Percentiles rank a stretch among this genome's conserved stretches.
Conservation (phyloP, 2,797 vertebrate species). For the Austrolebias charrua region DNA sequence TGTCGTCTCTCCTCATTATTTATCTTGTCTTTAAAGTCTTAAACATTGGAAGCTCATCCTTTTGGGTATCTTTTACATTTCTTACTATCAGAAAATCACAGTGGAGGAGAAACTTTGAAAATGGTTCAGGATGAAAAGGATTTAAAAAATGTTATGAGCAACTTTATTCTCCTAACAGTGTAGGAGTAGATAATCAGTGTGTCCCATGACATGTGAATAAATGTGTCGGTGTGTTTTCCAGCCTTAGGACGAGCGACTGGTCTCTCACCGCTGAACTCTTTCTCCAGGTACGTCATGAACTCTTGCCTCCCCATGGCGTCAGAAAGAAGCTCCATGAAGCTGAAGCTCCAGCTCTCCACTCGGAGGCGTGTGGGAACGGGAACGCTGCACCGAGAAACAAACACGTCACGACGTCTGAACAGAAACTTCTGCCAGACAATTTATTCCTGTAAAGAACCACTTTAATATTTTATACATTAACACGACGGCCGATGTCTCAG, state of each 20-base stretch:
- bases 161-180: neutral
- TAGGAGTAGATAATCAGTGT: too few relatives aligned
- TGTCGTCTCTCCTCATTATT: neutral
- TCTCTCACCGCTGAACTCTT: conserved; percentile 90
- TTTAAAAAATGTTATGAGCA: neutral
- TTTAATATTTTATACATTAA: neutral
- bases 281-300: conserved; percentile 90
- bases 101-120: conserved; percentile 12
- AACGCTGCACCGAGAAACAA: conserved; percentile 72
- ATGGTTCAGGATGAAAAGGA: neutral
- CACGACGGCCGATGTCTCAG: neutral
- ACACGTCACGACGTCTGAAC: rapidly evolving
- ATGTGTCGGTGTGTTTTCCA: too few relatives aligned
- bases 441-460: too few relatives aligned
- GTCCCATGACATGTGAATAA: too few relatives aligned
- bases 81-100: conserved; percentile 21
- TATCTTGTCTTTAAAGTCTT: neutral
- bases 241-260: neutral
- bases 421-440: neutral
- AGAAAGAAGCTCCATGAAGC: conserved; percentile 87
- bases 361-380: conserved; percentile 83
- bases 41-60: neutral
- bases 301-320: conserved; percentile 85
- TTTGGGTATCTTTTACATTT: neutral
- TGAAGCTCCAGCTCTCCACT: conserved; percentile 90